Percentiles rank a stretch among this genome's conserved stretches.
Conservation (phyloP, 2,888 invertebrate genomes). For the Ophion obscuratus region DNA sequence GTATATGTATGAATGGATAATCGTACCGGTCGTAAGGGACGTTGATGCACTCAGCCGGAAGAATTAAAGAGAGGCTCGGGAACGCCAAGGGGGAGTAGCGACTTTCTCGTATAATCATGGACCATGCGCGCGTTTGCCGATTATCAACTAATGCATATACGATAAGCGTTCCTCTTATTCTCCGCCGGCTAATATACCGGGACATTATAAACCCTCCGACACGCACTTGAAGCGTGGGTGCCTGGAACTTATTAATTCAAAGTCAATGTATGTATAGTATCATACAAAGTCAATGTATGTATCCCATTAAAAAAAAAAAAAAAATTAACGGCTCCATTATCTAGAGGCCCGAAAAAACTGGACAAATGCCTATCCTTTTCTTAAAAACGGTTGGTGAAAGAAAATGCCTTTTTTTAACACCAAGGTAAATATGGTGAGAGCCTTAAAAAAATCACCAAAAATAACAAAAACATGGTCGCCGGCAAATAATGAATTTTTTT, state of each 20-base stretch:
- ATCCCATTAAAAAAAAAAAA: background rate
- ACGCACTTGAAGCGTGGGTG: constrained; percentile 46
- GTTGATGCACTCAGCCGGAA: constrained; percentile 21
- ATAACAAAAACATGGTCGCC: too few species aligned
- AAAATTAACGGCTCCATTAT: too few species aligned
- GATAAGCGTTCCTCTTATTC: constrained; percentile 13
- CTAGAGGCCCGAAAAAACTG: too few species aligned
- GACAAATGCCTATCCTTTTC: too few species aligned
- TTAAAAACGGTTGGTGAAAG: too few species aligned
- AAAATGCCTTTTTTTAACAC: too few species aligned
- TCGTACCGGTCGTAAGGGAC: constrained; percentile 5
- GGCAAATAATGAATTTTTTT: too few species aligned
- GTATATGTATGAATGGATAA: constrained; percentile 36
- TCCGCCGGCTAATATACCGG: constrained; percentile 10
- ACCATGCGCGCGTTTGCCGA: constrained; percentile 2
- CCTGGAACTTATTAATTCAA: constrained; percentile 31
- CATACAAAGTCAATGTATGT: background rate
- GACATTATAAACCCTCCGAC: constrained; percentile 36
- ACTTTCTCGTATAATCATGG: constrained; percentile 16
- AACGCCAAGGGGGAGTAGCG: constrained; percentile 11
- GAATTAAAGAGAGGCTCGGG: constrained; percentile 3
- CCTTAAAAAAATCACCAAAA: too few species aligned
- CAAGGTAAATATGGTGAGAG: too few species aligned
- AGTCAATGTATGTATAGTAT: background rate
- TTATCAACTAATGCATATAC: constrained; percentile 36